These are phyloP conservation scores for Tanytarsus gracilentus DNA, from an alignment of 2,888 invertebrate species.

Conservation along the genomic window DNA sequence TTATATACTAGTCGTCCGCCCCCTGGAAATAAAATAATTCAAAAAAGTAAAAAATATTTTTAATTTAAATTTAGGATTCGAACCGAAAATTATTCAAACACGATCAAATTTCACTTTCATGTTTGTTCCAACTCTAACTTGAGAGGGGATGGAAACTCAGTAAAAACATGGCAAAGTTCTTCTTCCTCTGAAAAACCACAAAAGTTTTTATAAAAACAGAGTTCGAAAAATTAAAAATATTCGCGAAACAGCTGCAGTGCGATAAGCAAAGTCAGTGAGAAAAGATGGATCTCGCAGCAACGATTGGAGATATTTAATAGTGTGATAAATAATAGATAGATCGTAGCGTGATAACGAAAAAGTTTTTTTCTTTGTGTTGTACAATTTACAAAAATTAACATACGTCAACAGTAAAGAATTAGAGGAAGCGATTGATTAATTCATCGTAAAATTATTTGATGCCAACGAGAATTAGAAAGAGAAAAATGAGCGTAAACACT, in stretches of 20 bases:
- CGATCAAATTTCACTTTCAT: too few species aligned
- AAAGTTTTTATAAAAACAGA: too few species aligned
- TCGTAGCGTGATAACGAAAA: not conserved
- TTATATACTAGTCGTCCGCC: too few species aligned
- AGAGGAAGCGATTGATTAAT: not conserved
- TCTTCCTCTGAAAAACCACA: too few species aligned
- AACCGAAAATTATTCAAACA: too few species aligned
- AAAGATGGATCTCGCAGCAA: not conserved
- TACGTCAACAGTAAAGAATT: slow-evolving; percentile 2
- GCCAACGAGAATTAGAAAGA: slow-evolving; percentile 30
- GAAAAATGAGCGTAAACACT: slow-evolving; percentile 50
- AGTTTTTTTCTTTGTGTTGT: not conserved
- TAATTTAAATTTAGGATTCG: too few species aligned
- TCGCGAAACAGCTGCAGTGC: not conserved
- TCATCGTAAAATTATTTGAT: slow-evolving; percentile 15
- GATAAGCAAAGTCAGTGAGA: not conserved
- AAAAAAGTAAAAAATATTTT: too few species aligned
- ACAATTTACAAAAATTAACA: not conserved
- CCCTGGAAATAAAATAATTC: too few species aligned
- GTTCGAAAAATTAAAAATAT: not conserved
- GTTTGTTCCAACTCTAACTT: too few species aligned
- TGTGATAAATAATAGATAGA: not conserved
- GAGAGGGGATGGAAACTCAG: too few species aligned
- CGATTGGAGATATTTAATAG: too few species aligned
- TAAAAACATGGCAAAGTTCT: too few species aligned